Evolutionary conservation across 2,888 invertebrate species (phyloP).

Genomic region (Amphipoea oculea): DNA sequence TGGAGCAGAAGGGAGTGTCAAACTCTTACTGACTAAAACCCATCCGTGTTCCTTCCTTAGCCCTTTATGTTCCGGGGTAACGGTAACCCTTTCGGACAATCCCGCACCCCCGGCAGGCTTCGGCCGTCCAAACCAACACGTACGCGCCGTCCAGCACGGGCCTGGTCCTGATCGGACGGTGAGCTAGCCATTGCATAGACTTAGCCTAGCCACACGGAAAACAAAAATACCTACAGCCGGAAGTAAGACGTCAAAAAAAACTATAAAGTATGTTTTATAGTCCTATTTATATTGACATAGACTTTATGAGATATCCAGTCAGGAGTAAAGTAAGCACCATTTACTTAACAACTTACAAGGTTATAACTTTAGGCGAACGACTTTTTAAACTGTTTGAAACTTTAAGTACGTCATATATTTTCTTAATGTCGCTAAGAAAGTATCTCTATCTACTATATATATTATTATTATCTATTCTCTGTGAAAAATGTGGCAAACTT

Average conservation of each 20-base stretch:
- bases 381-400: slow-evolving; percentile 26
- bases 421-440: slow-evolving; percentile 9
- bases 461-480: neutral
- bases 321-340: slow-evolving; percentile 16
- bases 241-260: slow-evolving; percentile 7
- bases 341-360: slow-evolving; percentile 28
- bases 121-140: no score
- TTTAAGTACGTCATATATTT: slow-evolving; percentile 22
- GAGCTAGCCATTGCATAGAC: neutral
- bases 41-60: no score
- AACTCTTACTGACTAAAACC: no score
- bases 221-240: neutral
- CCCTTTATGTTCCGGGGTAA: no score
- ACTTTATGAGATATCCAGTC: slow-evolving; percentile 28
- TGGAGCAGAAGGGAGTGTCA: no score
- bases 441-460: neutral
- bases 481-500: neutral
- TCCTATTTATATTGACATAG: neutral
- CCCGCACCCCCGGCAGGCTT: no score
- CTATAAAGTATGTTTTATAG: slow-evolving; percentile 30
- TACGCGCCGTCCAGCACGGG: no score
- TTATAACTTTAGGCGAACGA: slow-evolving; percentile 22
- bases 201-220: neutral
- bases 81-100: no score
- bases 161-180: no score